A percentile compares a stretch with the other conserved stretches of the same genome.
Conservation (phyloP, 2,888 invertebrate genomes). For the Diaprepes abbreviatus region DNA sequence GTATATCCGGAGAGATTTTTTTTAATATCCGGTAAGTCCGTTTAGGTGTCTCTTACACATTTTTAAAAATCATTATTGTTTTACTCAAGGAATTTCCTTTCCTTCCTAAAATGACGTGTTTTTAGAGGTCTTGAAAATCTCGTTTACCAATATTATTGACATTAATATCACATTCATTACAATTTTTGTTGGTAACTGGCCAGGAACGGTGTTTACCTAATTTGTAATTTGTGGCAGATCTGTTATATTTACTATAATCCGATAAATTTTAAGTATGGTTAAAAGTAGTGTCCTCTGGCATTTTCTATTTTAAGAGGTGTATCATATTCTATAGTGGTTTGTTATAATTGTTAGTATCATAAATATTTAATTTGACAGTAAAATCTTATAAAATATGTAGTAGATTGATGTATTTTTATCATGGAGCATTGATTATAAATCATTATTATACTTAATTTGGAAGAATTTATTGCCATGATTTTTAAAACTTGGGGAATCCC, state of each 20-base stretch:
- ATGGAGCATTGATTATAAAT: too few species aligned
- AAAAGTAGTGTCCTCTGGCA: too few species aligned
- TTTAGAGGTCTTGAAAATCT: not conserved
- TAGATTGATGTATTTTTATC: not conserved
- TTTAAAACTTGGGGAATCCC: too few species aligned
- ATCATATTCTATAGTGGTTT: too few species aligned
- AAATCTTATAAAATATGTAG: not conserved
- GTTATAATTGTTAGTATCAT: too few species aligned
- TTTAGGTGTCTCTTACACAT: too few species aligned
- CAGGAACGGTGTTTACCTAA: not conserved
- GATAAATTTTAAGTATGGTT: too few species aligned
- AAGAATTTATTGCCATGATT: too few species aligned
- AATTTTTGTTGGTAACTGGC: not conserved
- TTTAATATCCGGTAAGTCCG: not conserved
- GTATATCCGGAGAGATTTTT: not conserved
- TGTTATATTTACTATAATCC: too few species aligned
- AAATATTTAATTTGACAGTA: not conserved
- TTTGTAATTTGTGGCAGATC: not conserved
- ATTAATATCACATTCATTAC: not conserved
- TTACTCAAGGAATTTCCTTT: not conserved
- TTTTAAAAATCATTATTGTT: not conserved
- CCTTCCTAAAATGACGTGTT: not conserved
- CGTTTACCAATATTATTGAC: not conserved
- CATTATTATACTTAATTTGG: too few species aligned
- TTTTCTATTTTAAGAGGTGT: too few species aligned